Evolutionary conservation across 2,797 vertebrate genomes (phyloP), one percentile per base, ranked within the genome.

Genomic region (Sebastes diaconus): DNA sequence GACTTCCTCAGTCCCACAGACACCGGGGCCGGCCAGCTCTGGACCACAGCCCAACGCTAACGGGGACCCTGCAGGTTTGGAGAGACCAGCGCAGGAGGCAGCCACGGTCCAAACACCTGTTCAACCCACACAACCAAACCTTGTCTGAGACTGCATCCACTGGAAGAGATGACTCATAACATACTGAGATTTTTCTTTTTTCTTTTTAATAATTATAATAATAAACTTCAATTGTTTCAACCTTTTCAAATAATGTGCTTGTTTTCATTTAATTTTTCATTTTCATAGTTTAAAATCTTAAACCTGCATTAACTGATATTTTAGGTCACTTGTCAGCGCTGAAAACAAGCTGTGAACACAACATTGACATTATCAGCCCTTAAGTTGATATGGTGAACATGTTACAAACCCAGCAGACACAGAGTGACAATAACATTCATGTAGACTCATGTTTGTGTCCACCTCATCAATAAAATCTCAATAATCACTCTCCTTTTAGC

Each of bases 91-190:
- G 0, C 30, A 63, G 4, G 55, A 83, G n/a, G n/a, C 18, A 29
- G 46, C 80, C 39, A 75, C 84, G 2, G 52, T 54, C 39, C 84
- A 80, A 60, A 55, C 68, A 64, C 11, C 52, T 59, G 75, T 29
- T 69, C 70, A 78, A 57, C 42, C 50, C 14, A 61, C 52, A 55
- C 63, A 18, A 16, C 20, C 72, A 75, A 72, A 70, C 25, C 9
- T 1, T 22, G 24, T 73, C 55, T 87, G 77, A 85, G 59, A 32
- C 22, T 46, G 11, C 39, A 73, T 46, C 52, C 57, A 22, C 4
- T 4, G 14, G 27, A 58, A 64, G 34, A 58, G 11, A 73, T 22
- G 16, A 57, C 27, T 11, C 4, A 36, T 13, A 32, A 24, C 10
- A 18, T 16, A 46, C 14, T 22, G 8, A 68, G 22, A 65, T 6